A percentile compares a stretch with the other conserved stretches of the same genome.
Conservation (phyloP, 2,797 vertebrate species). For the Aselliscus stoliczkanus region DNA sequence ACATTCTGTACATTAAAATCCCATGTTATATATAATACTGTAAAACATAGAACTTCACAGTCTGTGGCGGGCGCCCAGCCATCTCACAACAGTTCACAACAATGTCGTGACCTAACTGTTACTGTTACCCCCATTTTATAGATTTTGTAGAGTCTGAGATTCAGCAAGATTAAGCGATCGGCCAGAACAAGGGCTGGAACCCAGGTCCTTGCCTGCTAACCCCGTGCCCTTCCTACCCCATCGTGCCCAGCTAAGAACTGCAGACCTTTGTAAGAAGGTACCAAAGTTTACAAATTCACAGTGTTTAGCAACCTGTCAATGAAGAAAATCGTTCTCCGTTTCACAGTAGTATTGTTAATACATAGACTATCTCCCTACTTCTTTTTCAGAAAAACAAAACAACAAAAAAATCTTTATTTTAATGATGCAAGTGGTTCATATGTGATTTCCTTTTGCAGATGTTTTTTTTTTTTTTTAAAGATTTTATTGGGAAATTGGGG, state of each 20-base stretch:
- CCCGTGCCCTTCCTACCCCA: neutral
- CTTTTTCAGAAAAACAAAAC: neutral
- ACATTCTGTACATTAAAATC: neutral
- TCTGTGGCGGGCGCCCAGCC: neutral
- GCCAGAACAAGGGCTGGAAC: neutral
- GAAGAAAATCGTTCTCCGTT: neutral
- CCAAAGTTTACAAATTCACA: neutral
- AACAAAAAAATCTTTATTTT: neutral
- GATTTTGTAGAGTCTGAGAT: neutral
- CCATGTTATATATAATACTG: neutral
- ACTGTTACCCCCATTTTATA: neutral
- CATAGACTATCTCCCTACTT: neutral
- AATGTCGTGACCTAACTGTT: neutral
- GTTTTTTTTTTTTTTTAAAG: too few species aligned
- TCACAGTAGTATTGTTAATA: neutral
- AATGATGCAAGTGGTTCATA: neutral
- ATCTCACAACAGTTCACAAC: neutral
- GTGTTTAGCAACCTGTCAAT: neutral
- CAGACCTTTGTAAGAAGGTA: neutral
- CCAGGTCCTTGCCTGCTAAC: neutral
- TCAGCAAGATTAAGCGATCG: neutral
- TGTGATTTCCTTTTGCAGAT: neutral
- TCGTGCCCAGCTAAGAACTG: neutral
- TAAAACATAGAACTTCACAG: neutral
- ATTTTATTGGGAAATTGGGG: too few species aligned